Conservation (phyloP, 2,797 vertebrate genomes). For the Myotis myotis region DNA sequence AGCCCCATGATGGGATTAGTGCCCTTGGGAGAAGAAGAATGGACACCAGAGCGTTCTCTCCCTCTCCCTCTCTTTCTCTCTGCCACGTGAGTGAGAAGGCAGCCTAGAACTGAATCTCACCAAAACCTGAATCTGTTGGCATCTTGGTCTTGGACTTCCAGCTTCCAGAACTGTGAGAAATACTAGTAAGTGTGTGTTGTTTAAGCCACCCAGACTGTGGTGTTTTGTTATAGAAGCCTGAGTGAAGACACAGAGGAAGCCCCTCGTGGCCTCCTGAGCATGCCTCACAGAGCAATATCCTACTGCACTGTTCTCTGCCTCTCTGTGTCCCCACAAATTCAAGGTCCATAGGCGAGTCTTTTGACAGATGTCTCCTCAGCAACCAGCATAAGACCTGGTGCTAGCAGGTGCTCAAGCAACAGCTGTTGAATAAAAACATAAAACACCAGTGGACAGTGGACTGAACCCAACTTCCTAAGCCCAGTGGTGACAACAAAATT, state of each 20-base stretch:
- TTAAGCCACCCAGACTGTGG: background rate
- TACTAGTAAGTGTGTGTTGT: background rate
- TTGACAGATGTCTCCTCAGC: background rate
- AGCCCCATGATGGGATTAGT: too few species aligned
- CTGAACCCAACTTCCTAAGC: background rate
- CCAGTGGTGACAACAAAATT: background rate
- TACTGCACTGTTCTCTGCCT: background rate
- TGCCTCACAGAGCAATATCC: background rate
- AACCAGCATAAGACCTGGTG: background rate
- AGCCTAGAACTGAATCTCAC: background rate
- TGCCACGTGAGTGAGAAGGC: rapidly evolving
- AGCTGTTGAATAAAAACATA: background rate
- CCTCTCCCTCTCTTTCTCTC: background rate
- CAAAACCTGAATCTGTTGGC: background rate
- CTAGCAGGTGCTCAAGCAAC: background rate
- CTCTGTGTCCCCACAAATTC: background rate
- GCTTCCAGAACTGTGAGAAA: background rate
- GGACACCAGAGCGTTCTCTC: background rate
- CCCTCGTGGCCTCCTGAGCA: rapidly evolving
- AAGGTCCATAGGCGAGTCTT: background rate
- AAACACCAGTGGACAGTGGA: too few species aligned
- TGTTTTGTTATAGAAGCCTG: background rate
- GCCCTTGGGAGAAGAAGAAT: background rate
- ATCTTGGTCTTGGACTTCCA: background rate
- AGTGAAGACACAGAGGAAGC: background rate